Evolutionary conservation across 64 coral and sea anemone species (phyloP).

Genomic region (Dendrophyllia cribrosa): DNA sequence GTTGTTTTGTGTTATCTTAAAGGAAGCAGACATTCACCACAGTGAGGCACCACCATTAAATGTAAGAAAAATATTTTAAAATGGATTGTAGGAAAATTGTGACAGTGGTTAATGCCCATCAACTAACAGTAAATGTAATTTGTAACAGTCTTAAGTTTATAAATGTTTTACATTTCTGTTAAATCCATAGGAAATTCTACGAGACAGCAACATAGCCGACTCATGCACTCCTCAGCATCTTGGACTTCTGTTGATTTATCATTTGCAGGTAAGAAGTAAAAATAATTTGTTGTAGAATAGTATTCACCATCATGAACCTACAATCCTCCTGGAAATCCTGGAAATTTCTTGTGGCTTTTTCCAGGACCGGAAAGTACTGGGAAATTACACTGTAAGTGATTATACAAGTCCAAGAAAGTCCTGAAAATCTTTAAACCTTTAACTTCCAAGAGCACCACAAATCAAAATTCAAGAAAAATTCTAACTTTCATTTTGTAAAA

Average conservation of each 20-base stretch:
- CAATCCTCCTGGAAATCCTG: too few species aligned
- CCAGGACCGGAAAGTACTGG: too few species aligned
- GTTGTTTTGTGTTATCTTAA: neutral
- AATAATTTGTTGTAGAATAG: neutral
- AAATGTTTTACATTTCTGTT: neutral
- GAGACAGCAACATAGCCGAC: conserved; percentile 82
- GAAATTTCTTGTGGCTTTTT: too few species aligned
- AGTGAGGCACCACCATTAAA: conserved; percentile 93
- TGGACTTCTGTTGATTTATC: conserved; percentile 94
- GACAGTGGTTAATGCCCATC: too few species aligned
- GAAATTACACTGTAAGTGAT: too few species aligned
- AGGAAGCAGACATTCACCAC: conserved; percentile 97
- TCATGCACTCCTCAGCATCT: conserved; percentile 97
- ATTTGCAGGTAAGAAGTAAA: conserved; percentile 85
- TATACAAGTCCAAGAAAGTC: too few species aligned
- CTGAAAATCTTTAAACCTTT: too few species aligned
- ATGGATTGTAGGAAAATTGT: neutral
- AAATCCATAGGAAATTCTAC: conserved; percentile 79
- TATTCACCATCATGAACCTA: neutral
- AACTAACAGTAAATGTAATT: too few species aligned
- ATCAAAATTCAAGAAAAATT: too few species aligned
- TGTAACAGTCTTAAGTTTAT: neutral
- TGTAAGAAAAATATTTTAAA: conserved; percentile 48
- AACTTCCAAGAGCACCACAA: too few species aligned
- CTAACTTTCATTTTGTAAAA: too few species aligned